Conservation (phyloP, 2,797 vertebrate species). For the Atherinosoma microstoma region DNA sequence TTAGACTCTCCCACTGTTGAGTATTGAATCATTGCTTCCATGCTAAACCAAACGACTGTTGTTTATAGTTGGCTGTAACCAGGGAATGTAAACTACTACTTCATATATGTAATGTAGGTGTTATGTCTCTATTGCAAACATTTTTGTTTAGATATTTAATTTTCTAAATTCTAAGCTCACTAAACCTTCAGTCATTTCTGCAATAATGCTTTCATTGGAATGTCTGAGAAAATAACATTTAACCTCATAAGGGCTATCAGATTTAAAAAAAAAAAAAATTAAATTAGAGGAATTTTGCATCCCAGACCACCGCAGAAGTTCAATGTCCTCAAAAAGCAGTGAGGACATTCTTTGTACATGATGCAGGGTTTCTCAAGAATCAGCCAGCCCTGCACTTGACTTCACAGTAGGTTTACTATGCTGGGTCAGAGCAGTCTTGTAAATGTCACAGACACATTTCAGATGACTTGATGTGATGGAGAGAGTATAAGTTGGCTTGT, state of each 20-base stretch:
- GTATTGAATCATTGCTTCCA: not conserved
- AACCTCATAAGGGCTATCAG: slow-evolving; percentile 11
- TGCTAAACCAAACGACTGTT: not conserved
- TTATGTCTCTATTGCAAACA: not conserved
- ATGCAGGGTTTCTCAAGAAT: slow-evolving; percentile 39
- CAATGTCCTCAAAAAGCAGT: slow-evolving; percentile 22
- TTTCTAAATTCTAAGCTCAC: not conserved
- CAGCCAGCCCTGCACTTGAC: slow-evolving; percentile 42
- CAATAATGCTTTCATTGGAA: slow-evolving; percentile 3
- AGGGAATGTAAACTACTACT: not conserved
- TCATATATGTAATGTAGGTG: not conserved
- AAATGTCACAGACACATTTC: slow-evolving; percentile 67
- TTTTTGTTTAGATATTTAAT: not conserved
- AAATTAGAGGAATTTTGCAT: slow-evolving; percentile 19
- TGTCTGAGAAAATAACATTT: not conserved
- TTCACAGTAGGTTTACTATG: slow-evolving; percentile 42
- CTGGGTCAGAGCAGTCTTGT: slow-evolving; percentile 61
- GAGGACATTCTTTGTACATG: slow-evolving; percentile 58
- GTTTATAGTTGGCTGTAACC: not conserved
- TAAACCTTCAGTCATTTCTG: not conserved
- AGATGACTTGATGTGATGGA: slow-evolving; percentile 48
- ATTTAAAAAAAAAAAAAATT: slow-evolving; percentile 10
- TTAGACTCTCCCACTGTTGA: not conserved
- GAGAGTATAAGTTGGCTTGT: slow-evolving; percentile 15
- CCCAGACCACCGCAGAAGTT: slow-evolving; percentile 24